Conservation (phyloP, 2,797 vertebrate genomes). For the Salarias fasciatus region DNA sequence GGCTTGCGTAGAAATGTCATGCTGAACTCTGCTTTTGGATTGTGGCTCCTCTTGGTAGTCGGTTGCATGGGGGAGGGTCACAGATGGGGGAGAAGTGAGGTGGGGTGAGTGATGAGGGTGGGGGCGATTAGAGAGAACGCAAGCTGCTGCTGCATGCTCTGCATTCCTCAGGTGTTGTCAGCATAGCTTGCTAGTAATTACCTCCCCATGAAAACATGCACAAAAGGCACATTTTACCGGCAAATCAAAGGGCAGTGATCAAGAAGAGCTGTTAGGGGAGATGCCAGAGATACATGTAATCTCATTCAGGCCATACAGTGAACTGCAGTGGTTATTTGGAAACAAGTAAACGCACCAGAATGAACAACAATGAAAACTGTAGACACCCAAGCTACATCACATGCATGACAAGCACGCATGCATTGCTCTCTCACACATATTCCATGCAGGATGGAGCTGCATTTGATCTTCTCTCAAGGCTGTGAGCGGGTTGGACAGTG, state of each 20-base stretch:
- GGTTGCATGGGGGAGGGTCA: slow-evolving; percentile 50
- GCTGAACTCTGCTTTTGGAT: slow-evolving; percentile 39
- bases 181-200: slow-evolving; percentile 75
- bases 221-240: slow-evolving; percentile 43
- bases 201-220: slow-evolving; percentile 70
- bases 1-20: slow-evolving; percentile 41
- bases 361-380: neutral
- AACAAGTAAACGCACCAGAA: neutral
- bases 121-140: slow-evolving; percentile 46
- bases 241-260: slow-evolving; percentile 26
- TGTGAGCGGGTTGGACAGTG: slow-evolving; percentile 46
- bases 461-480: slow-evolving; percentile 68
- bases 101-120: slow-evolving; percentile 32
- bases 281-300: neutral
- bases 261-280: slow-evolving; percentile 17
- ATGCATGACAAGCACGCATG: neutral
- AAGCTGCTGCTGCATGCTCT: slow-evolving; percentile 76
- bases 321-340: too few relatives aligned
- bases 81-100: slow-evolving; percentile 43
- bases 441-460: slow-evolving; percentile 48
- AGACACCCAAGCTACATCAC: too few relatives aligned
- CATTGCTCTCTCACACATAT: slow-evolving; percentile 35
- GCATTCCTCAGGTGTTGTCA: slow-evolving; percentile 84
- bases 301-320: slow-evolving; percentile 1
- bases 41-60: slow-evolving; percentile 8